Conservation (phyloP, 2,113 vertebrate genomes). For the Stercorarius parasiticus region DNA sequence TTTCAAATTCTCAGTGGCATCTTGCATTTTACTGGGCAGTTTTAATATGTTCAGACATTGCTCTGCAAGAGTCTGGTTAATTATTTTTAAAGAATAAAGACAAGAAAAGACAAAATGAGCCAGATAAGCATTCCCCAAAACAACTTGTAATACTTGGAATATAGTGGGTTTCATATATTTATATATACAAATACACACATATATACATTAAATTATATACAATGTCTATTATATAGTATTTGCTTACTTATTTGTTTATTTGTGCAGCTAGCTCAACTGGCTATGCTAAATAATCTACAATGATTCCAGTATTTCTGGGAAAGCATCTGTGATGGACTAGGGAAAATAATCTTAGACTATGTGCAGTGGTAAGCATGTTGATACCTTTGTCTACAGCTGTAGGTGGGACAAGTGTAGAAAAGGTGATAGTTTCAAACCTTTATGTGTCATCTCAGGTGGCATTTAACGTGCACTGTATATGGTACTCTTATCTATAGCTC, state of each 20-base stretch:
- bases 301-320: neutral
- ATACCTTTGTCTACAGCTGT: neutral
- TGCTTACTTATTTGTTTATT: neutral
- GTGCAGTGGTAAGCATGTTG: neutral
- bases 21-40: constrained; percentile 18
- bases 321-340: neutral
- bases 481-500: neutral
- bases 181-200: neutral
- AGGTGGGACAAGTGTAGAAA: neutral
- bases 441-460: neutral
- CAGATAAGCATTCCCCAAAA: constrained; percentile 30
- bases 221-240: neutral
- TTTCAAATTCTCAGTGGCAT: constrained; percentile 42
- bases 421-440: neutral
- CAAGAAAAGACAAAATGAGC: constrained; percentile 39
- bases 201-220: neutral
- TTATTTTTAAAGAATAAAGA: constrained; percentile 59
- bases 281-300: neutral
- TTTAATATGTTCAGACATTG: constrained; percentile 36
- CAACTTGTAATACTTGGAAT: neutral
- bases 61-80: constrained; percentile 43
- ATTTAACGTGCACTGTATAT: neutral
- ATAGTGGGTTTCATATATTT: neutral
- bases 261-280: neutral
- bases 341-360: neutral